phyloP scores from a whole-genome alignment of 1,140 invertebrate species.

The Steinernema feltiae region DNA sequence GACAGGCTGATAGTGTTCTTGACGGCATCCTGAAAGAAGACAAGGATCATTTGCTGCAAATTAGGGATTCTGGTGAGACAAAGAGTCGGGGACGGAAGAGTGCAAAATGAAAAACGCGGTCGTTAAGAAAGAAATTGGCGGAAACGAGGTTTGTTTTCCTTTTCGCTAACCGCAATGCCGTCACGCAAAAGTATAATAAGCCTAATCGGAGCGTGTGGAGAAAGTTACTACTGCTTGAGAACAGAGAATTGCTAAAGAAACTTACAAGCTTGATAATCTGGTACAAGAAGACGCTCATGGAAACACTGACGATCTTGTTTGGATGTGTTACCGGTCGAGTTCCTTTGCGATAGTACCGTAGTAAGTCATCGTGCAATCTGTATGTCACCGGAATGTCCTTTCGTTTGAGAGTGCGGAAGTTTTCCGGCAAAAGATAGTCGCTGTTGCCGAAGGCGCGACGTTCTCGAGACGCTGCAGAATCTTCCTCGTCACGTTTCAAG shows the following conservation, averaged over 20 bases:
- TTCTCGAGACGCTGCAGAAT: slow-evolving; percentile 3
- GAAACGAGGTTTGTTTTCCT: slow-evolving; percentile 13
- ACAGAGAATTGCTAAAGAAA: background rate
- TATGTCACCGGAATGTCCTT: slow-evolving; percentile 57
- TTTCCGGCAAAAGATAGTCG: slow-evolving; percentile 37
- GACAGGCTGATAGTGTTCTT: slow-evolving; percentile 57
- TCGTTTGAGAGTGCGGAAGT: slow-evolving; percentile 43
- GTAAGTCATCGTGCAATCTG: slow-evolving; percentile 50
- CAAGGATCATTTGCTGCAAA: slow-evolving; percentile 18
- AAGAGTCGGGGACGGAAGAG: slow-evolving; percentile 4
- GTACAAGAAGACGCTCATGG: slow-evolving; percentile 56
- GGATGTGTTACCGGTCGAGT: slow-evolving; percentile 56
- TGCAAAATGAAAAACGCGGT: background rate
- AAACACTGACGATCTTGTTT: slow-evolving; percentile 51
- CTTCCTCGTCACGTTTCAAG: background rate
- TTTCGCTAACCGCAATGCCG: background rate
- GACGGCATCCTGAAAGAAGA: slow-evolving; percentile 52
- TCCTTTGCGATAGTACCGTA: slow-evolving; percentile 43
- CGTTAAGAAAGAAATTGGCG: background rate
- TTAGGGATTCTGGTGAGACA: background rate
- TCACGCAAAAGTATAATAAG: slow-evolving; percentile 12
- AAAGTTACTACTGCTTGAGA: background rate
- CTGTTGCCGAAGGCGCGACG: slow-evolving; percentile 30
- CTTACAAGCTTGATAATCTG: slow-evolving; percentile 56
- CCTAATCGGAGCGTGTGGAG: slow-evolving; percentile 1